Evolutionary conservation across 2,113 vertebrate genomes (phyloP), one percentile per base, ranked within the genome.

Genomic region (Chaenocephalus aceratus): DNA sequence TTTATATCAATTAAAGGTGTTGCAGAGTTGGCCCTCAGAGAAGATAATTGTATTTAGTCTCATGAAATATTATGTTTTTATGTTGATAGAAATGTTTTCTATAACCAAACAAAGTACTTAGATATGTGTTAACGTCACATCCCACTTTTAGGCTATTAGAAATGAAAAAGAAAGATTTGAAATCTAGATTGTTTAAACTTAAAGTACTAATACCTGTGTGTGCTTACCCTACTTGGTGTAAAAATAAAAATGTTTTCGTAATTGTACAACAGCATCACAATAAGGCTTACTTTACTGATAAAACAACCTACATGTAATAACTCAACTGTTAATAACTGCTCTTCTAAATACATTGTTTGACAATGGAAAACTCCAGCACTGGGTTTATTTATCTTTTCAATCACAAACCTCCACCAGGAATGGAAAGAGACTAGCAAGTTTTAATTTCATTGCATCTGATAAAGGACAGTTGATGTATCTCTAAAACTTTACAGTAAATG

Each of bases 381-480:
- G 23, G 16, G 46, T 63, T 46, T 2, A 48, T 46, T 49, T 45
- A 9, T 36, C 13, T 53, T 48, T 69, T 69, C 51, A 72, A 66
- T 46, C 26, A 66, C 23, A 49, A 18, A 59, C 5, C 6, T 62
- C 8, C n/a, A 68, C 7, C 36, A 41, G 18, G 46, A 41, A 7
- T 21, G 5, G 8, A 30, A 30, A 3, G 34, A 7, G 5, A 58
- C 30, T 14, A 21, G 1, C 7, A 21, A n/a, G 11, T 69, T 48
- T 34, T 7, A 16, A 26, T 74, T 70, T 75, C 16, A 60, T 26
- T 60, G 63, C 23, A 75, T 71, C 16, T 80, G 71, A 60, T 72
- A 90, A 86, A 79, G 59, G 5, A 57, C 1, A 30, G 11, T 73
- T 54, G 65, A 36, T 70, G 18, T 62, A 72, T 30, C 60, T 46